A percentile compares a stretch with the other conserved stretches of the same genome.
Conservation (phyloP, 2,797 vertebrate genomes). For the Simalia tracyae region DNA sequence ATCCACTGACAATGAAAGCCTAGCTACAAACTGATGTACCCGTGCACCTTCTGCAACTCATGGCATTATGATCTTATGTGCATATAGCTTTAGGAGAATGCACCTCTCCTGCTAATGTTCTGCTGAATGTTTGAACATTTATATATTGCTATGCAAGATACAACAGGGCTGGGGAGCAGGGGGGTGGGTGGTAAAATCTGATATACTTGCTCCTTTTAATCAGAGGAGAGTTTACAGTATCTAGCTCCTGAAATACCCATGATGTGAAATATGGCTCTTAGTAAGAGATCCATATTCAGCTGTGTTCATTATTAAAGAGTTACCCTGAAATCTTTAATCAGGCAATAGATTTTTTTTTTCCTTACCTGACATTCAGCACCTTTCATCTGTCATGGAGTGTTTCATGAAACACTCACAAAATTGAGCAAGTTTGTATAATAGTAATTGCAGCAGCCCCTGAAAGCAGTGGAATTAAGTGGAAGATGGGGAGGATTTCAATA, state of each 20-base stretch:
- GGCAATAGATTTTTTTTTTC: not conserved
- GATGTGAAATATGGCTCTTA: not conserved
- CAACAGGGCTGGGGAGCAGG: not conserved
- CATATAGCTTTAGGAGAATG: not conserved
- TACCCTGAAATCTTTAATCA: constrained; percentile 1
- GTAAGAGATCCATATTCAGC: not conserved
- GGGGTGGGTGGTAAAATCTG: not conserved
- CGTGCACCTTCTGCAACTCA: not conserved
- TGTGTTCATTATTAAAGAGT: not conserved
- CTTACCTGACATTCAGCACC: not conserved
- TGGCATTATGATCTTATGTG: not conserved
- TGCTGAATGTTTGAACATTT: not conserved
- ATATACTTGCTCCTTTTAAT: not conserved
- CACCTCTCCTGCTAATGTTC: not conserved
- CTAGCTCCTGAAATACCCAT: not conserved
- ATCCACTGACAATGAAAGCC: not conserved
- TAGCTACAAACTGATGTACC: not conserved
- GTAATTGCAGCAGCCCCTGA: not conserved
- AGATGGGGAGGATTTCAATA: not conserved
- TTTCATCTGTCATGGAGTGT: not conserved
- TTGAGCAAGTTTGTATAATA: not conserved
- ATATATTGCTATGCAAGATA: not conserved
- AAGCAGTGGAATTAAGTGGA: not conserved
- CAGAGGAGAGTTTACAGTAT: not conserved
- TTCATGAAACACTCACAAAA: constrained; percentile 12